These are phyloP conservation scores for Lytechinus pictus DNA, from an alignment of 35 echinoderm and acorn worm genomes.

Conservation along the genomic window DNA sequence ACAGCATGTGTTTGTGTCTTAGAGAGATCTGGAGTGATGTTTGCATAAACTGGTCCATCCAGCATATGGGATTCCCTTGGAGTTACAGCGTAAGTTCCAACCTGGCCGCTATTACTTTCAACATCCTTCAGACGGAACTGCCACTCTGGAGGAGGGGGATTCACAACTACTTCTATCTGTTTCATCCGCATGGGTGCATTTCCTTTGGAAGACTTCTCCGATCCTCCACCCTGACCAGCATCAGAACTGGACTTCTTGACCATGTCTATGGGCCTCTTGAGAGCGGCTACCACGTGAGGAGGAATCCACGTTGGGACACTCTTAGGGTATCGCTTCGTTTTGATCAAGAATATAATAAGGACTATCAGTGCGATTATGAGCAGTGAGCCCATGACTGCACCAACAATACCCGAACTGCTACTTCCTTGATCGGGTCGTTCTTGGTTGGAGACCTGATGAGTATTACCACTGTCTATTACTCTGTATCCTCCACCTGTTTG, in stretches of 20 bases:
- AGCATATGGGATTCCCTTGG: background rate
- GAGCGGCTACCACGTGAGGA: background rate
- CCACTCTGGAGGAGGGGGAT: slow-evolving; percentile 42
- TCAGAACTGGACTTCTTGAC: background rate
- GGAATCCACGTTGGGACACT: slow-evolving; percentile 35
- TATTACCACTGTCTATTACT: background rate
- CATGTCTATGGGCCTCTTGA: slow-evolving; percentile 24
- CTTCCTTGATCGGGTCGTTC: background rate
- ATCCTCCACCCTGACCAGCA: no score
- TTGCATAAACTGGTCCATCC: slow-evolving; percentile 29
- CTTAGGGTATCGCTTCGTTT: slow-evolving; percentile 32
- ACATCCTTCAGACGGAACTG: slow-evolving; percentile 45
- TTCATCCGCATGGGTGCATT: slow-evolving; percentile 6
- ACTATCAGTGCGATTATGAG: background rate
- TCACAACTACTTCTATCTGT: slow-evolving; percentile 15
- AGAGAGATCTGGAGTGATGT: background rate
- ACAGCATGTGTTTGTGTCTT: background rate
- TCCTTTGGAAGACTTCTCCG: background rate
- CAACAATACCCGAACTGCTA: background rate
- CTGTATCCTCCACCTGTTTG: background rate
- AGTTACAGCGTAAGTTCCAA: background rate
- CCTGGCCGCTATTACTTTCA: background rate
- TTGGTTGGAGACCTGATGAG: slow-evolving; percentile 29
- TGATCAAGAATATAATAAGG: slow-evolving; percentile 9
- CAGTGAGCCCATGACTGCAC: slow-evolving; percentile 15